Base-by-base conservation (phyloP, 2,797 vertebrate genomes). In the Hyperoplus lanceolatus region DNA sequence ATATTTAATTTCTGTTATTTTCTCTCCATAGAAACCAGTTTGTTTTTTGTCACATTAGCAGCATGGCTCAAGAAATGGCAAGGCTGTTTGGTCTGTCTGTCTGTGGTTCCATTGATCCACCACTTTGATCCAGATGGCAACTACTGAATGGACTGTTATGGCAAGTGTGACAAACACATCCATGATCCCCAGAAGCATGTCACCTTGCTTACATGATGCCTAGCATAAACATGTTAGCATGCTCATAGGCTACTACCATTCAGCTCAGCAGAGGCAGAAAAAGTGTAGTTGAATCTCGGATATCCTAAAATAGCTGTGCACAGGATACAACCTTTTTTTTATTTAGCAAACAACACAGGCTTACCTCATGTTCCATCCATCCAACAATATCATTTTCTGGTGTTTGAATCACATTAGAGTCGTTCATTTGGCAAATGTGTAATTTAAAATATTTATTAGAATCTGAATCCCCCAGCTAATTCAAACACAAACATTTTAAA, bases 21-120 rank as follows among this genome's bases (percentile, higher is more conserved):
- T 83, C 76, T 87, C 84, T 88, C 90, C 90, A 86, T 91, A 87
- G 86, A 85, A 84, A 92, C 90, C 29, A 56, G 55, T 77, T 80
- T 86, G 71, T 87, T 81, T 68, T 84, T 81, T 81, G 46, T 57
- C 72, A 75, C 64, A 82, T 89, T 78, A 83, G 64, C 83, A 85
- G 79, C 73, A 48, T 58, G 61, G 38, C 56, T 81, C 54, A 56
- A 59, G 46, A 79, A 73, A 81, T 66, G 74, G 70, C 51, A 55
- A 42, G 36, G 39, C 59, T 57, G 50, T 51, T 71, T 48, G 16
- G 16, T 60, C 50, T 38, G 49, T 65, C 51, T 7, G 15, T 29
- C 68, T 59, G 50, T 62, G n/a, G 9, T 46, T 70, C 8, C 4
- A 49, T 45, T 5, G 14, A 45, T 72, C 56, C 38, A n/a, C 48